Evolutionary conservation across 2,113 vertebrate species (phyloP), one percentile per base, ranked within the genome.

Genomic region (Nyctibius bracteatus): DNA sequence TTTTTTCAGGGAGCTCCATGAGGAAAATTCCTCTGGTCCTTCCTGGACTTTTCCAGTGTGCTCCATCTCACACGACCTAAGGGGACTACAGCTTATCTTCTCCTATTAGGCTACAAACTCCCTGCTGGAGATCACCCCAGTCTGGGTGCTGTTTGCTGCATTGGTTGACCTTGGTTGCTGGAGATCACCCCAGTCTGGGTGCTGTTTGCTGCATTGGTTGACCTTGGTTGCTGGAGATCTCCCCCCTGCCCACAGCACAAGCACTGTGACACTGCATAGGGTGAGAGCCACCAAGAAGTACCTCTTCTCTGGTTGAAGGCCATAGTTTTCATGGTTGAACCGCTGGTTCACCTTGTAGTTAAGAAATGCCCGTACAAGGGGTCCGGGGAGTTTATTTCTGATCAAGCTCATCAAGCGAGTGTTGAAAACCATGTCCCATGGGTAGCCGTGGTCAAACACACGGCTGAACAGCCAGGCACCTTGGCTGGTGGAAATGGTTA

Each of bases 321-420:
- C 98, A 1, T 99, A 99, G 82, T 99, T 97, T 62, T 81, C 92
- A 37, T 99, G 99, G 90, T 98, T 98, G 90, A 98, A 98, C 96
- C 95, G 65, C 28, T 96, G 93, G 94, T 98, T 99, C 58, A 97
- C 72, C 11, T 33, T 87, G 92, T 90, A 97, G 79, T 98, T 98
- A 21, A 92, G 21, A 30, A 96, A 54, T 97, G 94, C 97, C 91
- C 77, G 81, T 9, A 97, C 25, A 47, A 99, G 33, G 35, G 81
- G 44, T 5, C 72, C 84, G 2, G 98, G 99, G 22, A 99, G 97
- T 46, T 88, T 81, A 61, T 80, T 82, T 62, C 74, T 86, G 39
- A 99, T 59, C 47, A 98, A 37, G 65, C 19, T 97, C 66, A 85
- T 96, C 39, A 98, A 37, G 47, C 98, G 98, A 43, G 96, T 98